These are phyloP conservation scores for Nomada goodeniana DNA, from an alignment of 2,888 invertebrate species.

Conservation along the genomic window DNA sequence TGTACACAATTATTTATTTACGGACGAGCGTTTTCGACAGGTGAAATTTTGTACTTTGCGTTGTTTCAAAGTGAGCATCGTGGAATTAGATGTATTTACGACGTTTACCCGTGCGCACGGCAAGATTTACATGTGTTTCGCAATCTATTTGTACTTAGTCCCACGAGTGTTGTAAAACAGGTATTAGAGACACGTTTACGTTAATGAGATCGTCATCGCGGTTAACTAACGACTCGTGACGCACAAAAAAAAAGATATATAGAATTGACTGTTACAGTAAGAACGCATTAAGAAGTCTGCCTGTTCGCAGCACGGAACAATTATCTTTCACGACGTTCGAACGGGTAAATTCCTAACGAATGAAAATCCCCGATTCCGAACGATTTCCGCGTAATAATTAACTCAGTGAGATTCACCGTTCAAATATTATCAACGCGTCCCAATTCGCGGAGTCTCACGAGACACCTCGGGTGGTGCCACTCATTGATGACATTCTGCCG, in stretches of 20 bases:
- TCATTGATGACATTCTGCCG: neutral
- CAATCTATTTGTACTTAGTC: neutral
- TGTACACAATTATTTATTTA: too few species aligned
- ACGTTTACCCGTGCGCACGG: too few species aligned
- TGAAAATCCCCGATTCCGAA: too few species aligned
- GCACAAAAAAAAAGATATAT: neutral
- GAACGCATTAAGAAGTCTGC: neutral
- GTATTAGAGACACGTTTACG: neutral
- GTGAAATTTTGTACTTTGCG: too few species aligned
- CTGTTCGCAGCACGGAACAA: too few species aligned
- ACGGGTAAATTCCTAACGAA: too few species aligned
- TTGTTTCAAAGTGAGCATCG: too few species aligned
- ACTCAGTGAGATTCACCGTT: neutral
- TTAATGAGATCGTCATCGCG: neutral
- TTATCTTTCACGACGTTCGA: too few species aligned
- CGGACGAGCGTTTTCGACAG: too few species aligned
- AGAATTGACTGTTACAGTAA: neutral
- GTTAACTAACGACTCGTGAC: conserved; percentile 2
- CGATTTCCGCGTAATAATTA: neutral
- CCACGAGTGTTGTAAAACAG: neutral
- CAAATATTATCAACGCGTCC: too few species aligned
- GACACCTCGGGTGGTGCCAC: neutral
- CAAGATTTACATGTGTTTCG: neutral
- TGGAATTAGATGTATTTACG: too few species aligned
- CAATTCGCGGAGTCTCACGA: neutral